These are phyloP conservation scores for Onychorhynchus coronatus DNA, from an alignment of 2,113 vertebrate genomes.

Conservation along the genomic window DNA sequence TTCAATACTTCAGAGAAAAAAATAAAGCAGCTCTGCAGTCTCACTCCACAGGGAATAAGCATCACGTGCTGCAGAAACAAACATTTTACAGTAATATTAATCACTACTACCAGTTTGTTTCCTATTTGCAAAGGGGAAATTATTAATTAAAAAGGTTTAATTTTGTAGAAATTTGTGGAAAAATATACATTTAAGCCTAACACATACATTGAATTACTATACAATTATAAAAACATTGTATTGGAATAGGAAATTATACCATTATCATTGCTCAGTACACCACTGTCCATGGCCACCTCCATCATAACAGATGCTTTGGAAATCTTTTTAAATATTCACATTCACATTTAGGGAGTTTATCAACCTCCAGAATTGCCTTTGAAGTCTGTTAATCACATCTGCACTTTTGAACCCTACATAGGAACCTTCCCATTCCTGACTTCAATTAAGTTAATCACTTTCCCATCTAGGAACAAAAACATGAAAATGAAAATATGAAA, in stretches of 20 bases:
- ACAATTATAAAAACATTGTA: neutral
- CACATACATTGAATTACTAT: neutral
- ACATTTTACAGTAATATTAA: neutral
- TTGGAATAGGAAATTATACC: neutral
- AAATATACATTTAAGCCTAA: neutral
- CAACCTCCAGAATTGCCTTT: neutral
- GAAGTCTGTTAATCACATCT: neutral
- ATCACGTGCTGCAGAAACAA: neutral
- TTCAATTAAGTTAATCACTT: neutral
- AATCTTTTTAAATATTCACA: neutral
- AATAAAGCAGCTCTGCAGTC: neutral
- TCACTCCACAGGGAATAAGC: neutral
- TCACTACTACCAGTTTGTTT: neutral
- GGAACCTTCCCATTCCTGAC: neutral
- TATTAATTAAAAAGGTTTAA: neutral
- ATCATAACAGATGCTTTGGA: neutral
- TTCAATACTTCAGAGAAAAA: slow-evolving; percentile 18
- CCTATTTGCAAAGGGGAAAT: neutral
- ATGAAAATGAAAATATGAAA: neutral
- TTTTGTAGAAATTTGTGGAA: neutral
- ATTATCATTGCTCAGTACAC: neutral
- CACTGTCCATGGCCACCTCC: neutral
- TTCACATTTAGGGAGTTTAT: neutral
- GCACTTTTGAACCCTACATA: neutral
- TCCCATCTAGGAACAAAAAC: neutral